A percentile compares a stretch with the other conserved stretches of the same genome.
These are phyloP conservation scores for Amblyopsis rosae DNA, from an alignment of 2,113 vertebrate genomes.

Conservation along the genomic window DNA sequence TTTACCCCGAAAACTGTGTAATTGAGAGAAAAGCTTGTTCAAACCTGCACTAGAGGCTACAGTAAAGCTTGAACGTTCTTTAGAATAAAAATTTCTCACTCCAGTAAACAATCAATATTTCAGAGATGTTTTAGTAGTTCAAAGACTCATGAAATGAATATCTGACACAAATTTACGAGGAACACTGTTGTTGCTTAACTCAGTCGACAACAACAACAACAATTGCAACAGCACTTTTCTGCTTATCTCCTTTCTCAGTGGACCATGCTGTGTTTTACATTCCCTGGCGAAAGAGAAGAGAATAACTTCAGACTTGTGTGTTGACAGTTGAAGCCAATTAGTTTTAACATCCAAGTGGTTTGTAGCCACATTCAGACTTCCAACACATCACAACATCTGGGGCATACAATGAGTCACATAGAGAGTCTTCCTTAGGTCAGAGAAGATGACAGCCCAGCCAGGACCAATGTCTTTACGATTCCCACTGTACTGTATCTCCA, in stretches of 20 bases:
- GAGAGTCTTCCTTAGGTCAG: constrained; percentile 1
- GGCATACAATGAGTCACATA: constrained; percentile 17
- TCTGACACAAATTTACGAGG: constrained; percentile 29
- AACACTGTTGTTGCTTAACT: constrained; percentile 17
- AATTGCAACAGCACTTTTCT: neutral
- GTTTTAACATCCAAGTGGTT: constrained; percentile 25
- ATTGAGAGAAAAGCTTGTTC: constrained; percentile 1
- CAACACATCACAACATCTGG: constrained; percentile 37
- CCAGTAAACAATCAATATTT: constrained; percentile 50
- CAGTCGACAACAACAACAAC: constrained; percentile 22
- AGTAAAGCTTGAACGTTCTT: constrained; percentile 19
- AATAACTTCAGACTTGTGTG: constrained; percentile 3
- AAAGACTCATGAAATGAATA: constrained; percentile 39
- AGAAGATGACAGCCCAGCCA: constrained; percentile 1
- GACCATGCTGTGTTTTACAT: neutral
- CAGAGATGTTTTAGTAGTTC: constrained; percentile 34
- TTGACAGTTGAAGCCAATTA: constrained; percentile 53
- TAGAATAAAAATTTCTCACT: constrained; percentile 37
- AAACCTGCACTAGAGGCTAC: constrained; percentile 9
- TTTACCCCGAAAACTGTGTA: constrained; percentile 12
- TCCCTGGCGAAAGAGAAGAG: constrained; percentile 6
- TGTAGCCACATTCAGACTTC: constrained; percentile 15
- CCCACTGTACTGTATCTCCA: constrained; percentile 16
- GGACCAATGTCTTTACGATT: constrained; percentile 14
- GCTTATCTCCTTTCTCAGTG: neutral